Evolutionary conservation across 2,113 vertebrate species (phyloP), one percentile per base, ranked within the genome.

Genomic region (Phainopepla nitens): DNA sequence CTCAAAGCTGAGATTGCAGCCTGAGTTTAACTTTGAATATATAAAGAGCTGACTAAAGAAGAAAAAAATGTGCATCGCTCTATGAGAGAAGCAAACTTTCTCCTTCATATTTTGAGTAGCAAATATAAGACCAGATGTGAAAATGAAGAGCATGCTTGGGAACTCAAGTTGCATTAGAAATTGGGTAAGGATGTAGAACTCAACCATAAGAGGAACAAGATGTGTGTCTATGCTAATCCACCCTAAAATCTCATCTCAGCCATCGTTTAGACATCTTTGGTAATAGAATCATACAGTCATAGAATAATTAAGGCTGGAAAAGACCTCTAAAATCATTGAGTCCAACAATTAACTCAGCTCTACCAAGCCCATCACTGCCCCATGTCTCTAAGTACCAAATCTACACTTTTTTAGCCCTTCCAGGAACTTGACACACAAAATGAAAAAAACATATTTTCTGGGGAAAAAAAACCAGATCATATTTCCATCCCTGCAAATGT

Each of bases 211-310:
- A 71, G 23, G 7, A 65, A 42, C 0, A 2, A 50, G 13, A 65
- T 44, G 0, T 3, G 21, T 22, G 3, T 3, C 2, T 45, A 8
- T n/a, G 29, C 7, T 29, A 65, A 31, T 54, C 18, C 10, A 66
- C 10, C 8, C 23, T 20, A 78, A 93, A 70, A 78, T 39, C 5
- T 81, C 33, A n/a, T 18, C 11, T 62, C 25, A 45, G 15, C 14
- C 3, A 6, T 3, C 7, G 6, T 68, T 82, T 12, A 47, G 54
- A 49, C 11, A n/a, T 13, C 6, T 39, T 5, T 51, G 19, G 16
- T 61, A 13, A 35, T 13, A 47, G 17, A 60, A 60, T 60, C 20
- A 12, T 10, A 12, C 3, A 68, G 16, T n/a, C 28, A 68, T 18
- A 31, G 16, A 68, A 73, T 39, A 12, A 39, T 14, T 39, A n/a